A percentile compares a stretch with the other conserved stretches of the same genome.
phyloP scores from a whole-genome alignment of 2,113 vertebrate species.

The Sturnus vulgaris region DNA sequence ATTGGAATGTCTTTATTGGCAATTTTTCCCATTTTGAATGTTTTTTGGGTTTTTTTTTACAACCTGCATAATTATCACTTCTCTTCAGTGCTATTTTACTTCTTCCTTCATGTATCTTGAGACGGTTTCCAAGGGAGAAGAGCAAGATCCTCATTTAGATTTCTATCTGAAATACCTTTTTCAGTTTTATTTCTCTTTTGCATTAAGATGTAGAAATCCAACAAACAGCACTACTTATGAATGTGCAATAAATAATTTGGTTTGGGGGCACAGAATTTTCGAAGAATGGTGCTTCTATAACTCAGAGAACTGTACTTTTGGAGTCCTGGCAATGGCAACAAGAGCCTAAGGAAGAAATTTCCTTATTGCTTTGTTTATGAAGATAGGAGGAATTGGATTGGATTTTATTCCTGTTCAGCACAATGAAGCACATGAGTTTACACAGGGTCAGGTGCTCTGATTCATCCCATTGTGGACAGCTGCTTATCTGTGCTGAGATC shows the following conservation, averaged over 20 bases:
- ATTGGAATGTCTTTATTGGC: background rate
- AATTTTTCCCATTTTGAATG: background rate
- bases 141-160: background rate
- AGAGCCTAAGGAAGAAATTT: background rate
- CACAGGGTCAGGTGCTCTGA: background rate
- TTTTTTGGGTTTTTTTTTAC: background rate
- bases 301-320: background rate
- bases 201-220: background rate
- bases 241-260: background rate
- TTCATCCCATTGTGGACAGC: background rate
- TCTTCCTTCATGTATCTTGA: background rate
- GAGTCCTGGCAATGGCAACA: background rate
- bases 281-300: background rate
- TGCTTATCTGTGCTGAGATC: background rate
- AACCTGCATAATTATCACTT: background rate
- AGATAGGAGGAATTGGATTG: background rate
- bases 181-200: background rate
- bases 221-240: background rate
- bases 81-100: background rate
- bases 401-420: background rate
- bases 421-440: background rate
- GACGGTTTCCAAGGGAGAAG: background rate
- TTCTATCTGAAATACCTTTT: background rate
- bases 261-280: background rate
- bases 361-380: background rate